phyloP scores from a whole-genome alignment of 2,888 invertebrate species.

The Alloplasta piceator region DNA sequence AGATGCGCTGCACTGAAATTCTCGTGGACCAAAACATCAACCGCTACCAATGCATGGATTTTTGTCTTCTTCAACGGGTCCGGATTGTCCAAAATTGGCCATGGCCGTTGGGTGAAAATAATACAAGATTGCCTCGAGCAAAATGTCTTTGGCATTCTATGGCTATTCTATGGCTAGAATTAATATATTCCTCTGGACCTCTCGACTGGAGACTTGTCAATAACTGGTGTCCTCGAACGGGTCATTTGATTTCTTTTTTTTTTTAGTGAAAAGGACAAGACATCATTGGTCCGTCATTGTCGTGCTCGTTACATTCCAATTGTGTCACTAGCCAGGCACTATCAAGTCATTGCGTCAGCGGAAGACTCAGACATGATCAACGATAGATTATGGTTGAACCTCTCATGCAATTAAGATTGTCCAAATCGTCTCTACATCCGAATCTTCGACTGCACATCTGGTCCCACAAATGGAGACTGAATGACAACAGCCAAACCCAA shows the following conservation, averaged over 20 bases:
- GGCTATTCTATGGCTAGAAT: constrained; percentile 13
- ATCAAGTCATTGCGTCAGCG: constrained; percentile 58
- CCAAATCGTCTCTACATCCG: constrained; percentile 69
- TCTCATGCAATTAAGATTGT: constrained; percentile 78
- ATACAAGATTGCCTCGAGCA: constrained; percentile 17
- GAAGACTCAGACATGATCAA: constrained; percentile 48
- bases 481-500: constrained; percentile 21
- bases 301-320: constrained; percentile 76
- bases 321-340: constrained; percentile 68
- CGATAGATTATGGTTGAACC: constrained; percentile 74
- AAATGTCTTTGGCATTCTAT: constrained; percentile 11
- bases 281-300: constrained; percentile 40
- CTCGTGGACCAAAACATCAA: too few species aligned
- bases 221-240: constrained; percentile 45
- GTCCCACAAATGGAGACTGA: constrained; percentile 16
- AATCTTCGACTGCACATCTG: too few species aligned
- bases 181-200: constrained; percentile 35
- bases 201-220: constrained; percentile 37
- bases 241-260: constrained; percentile 23
- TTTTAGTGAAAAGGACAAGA: constrained; percentile 24
- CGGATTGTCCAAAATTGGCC: not conserved
- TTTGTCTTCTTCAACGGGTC: not conserved
- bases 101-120: constrained; percentile 26
- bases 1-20: not conserved
- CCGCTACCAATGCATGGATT: too few species aligned